Base-by-base conservation (phyloP, 2,888 invertebrate species). In the Eupithecia tripunctaria region DNA sequence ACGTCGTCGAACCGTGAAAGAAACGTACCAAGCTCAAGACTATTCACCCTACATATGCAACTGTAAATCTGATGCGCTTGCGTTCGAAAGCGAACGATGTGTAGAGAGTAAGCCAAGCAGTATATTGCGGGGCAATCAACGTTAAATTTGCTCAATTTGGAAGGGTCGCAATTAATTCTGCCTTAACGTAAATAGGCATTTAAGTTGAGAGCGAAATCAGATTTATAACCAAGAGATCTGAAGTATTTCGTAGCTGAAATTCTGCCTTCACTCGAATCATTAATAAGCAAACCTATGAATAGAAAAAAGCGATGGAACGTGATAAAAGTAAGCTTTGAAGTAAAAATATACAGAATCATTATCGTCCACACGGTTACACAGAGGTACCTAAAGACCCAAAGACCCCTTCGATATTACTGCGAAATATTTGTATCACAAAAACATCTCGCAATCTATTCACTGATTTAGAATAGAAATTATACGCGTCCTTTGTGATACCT, bases 391-490 rank as follows among this genome's bases (percentile, higher is more conserved):
- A 70, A 15, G 14, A 14, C n/a, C 14, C 14, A 68, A 70, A 18
- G 41, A 43, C 41, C 41, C 71, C 65, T 68, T 75, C 67, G 64
- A 63, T 72, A 60, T 32, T 29, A 72, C 67, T 73, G 62, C 67
- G 56, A 73, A 76, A 69, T 69, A 72, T 70, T 66, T 73, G 59
- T 51, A 66, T 66, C 32, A 68, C 70, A 75, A 71, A 75, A 74
- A 73, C 72, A 51, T 60, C 51, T 63, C 56, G 4, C 63, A 67
- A 70, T 72, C 65, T 72, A 74, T 73, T 71, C 68, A 72, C 71
- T 29, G 68, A 76, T 72, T 71, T 74, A 75, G 75, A 75, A 68
- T 68, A 56, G 56, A 76, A 77, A 76, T 74, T 77, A 76, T 73
- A 74, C 67, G 76, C 75, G 67, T 51, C 66, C 76, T 78, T 78